Evolutionary conservation across 2,797 vertebrate genomes (phyloP).

Genomic region (Pipistrellus nathusii): DNA sequence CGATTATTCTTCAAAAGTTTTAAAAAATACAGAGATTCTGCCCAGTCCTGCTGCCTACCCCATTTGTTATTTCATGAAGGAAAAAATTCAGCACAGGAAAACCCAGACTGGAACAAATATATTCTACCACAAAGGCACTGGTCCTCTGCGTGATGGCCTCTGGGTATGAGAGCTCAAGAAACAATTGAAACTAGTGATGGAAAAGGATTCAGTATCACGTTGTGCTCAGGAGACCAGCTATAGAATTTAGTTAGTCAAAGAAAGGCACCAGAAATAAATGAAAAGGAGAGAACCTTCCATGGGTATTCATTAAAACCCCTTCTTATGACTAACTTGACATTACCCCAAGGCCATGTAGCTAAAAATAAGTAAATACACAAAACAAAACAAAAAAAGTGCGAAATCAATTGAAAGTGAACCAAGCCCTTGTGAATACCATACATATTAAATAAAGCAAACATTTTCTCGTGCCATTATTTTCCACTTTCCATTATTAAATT

Average conservation of each 20-base stretch:
- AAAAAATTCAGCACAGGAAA: conserved; percentile 4
- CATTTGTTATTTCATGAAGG: conserved; percentile 50
- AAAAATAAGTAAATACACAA: conserved; percentile 22
- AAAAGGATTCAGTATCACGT: conserved; percentile 9
- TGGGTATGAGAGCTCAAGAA: conserved; percentile 44
- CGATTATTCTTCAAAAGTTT: conserved; percentile 7
- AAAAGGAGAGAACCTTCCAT: conserved; percentile 16
- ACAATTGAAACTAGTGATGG: conserved; percentile 37
- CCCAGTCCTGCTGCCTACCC: background rate
- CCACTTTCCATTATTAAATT: conserved; percentile 56
- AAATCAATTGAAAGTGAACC: conserved; percentile 65
- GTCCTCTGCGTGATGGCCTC: conserved; percentile 24
- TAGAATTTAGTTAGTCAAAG: conserved; percentile 66
- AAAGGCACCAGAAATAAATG: conserved; percentile 58
- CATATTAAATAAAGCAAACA: conserved; percentile 61
- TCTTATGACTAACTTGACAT: conserved; percentile 70
- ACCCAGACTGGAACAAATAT: conserved; percentile 45
- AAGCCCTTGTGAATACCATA: conserved; percentile 17
- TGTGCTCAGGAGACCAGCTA: conserved; percentile 37
- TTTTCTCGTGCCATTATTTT: conserved; percentile 21
- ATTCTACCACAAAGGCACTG: background rate
- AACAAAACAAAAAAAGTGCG: conserved; percentile 52
- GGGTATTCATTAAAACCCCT: conserved; percentile 74
- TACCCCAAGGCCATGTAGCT: conserved; percentile 60
- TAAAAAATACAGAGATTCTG: background rate